Base-by-base conservation (phyloP, 2,888 invertebrate species). In the Tinea pellionella region DNA sequence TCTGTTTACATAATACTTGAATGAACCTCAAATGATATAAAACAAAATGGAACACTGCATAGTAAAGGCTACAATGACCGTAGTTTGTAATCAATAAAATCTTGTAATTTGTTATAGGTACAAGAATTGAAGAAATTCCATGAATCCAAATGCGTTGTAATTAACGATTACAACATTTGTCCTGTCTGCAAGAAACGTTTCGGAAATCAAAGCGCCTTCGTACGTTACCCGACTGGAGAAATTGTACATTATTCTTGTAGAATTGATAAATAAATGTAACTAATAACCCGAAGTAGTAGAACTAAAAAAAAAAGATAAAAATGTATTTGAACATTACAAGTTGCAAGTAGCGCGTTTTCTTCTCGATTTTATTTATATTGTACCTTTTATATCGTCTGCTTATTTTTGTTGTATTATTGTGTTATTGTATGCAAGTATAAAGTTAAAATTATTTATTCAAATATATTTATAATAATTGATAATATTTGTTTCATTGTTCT, bases 171-270 rank as follows among this genome's bases (percentile, higher is more conserved):
- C 68, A 95, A 94, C 71, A 91, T 95, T 60, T 99, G 99, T 77
- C 92, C 93, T 0, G 95, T 95, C 0, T 99, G 99, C 78, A 95
- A 93, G 74, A 98, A 98, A 74, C 90, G 96, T 61, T 98, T 99
- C 78, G 94, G 94, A 15, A 96, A 95, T 78, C 95, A 96, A 84
- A 96, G 96, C 85, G 97, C 98, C 19, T 96, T 98, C 78, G 96
- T 97, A 6, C 89, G 97, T 56, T 96, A 95, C 79, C 96, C 97
- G 1, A 94, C 94, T 77, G 97, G 96, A 1, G 94, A 95, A 67
- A 92, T 98, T 16, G 96, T 97, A 0, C 98, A 98, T 81, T 96
- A 95, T 73, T 96, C 95, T 4, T 98, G 98, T 78, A 75, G 75
- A 63, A 41, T 66, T 7, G 73, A 71, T 19, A 69, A 69, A 61